These are phyloP conservation scores for Cynaeus angustus DNA, from an alignment of 2,888 invertebrate genomes.

Conservation along the genomic window DNA sequence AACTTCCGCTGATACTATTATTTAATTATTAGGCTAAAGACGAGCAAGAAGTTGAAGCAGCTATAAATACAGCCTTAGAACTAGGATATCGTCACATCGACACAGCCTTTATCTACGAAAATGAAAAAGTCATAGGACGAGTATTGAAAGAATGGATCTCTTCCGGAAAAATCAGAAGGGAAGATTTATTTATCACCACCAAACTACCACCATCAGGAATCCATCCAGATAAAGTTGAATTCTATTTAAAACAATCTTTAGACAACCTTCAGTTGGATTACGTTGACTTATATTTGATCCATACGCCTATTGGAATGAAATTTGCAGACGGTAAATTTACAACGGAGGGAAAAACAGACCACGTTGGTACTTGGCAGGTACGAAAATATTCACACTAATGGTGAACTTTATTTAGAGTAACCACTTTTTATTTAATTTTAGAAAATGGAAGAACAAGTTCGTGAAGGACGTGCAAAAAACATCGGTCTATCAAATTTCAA, in stretches of 20 bases:
- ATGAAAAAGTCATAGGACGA: constrained; percentile 83
- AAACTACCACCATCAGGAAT: constrained; percentile 79
- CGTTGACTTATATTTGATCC: constrained; percentile 61
- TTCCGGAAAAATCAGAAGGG: constrained; percentile 79
- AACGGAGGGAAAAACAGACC: constrained; percentile 35
- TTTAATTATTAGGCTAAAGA: constrained; percentile 74
- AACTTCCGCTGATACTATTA: too few species aligned
- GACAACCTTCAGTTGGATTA: constrained; percentile 58
- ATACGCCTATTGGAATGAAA: constrained; percentile 57
- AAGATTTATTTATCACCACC: constrained; percentile 87
- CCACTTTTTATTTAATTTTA: constrained; percentile 62
- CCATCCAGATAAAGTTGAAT: constrained; percentile 71
- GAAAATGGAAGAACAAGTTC: constrained; percentile 78
- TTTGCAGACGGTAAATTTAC: constrained; percentile 36
- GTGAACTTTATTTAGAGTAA: constrained; percentile 67
- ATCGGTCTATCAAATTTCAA: constrained; percentile 90
- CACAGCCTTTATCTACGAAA: constrained; percentile 83
- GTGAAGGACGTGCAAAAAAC: constrained; percentile 79
- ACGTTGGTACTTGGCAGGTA: constrained; percentile 47
- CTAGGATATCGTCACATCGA: constrained; percentile 89
- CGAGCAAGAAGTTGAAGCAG: constrained; percentile 76
- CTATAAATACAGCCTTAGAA: constrained; percentile 81
- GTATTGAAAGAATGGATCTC: constrained; percentile 82
- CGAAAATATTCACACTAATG: constrained; percentile 61
- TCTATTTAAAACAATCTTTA: constrained; percentile 57